Base-by-base conservation (phyloP, 1,140 invertebrate genomes). In the Matsumurasca onukii region DNA sequence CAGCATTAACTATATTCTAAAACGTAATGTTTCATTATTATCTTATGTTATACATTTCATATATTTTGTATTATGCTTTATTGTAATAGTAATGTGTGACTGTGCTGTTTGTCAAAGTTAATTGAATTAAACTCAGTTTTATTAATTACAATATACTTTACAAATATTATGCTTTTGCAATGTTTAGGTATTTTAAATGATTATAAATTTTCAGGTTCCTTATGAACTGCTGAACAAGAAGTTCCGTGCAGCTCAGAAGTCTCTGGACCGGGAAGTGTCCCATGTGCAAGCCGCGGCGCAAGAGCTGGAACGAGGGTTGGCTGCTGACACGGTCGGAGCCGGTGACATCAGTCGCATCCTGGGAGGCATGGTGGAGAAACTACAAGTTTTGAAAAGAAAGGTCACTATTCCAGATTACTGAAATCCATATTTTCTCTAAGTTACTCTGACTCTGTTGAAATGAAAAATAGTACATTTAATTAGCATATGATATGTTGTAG, bases 221-320 rank as follows among this genome's bases (percentile, higher is more conserved):
- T 99, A 99, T 79, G 98, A 99, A 82, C 86, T 98, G 5, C 83
- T 99, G 31, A 99, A 99, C 80, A 99, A 99, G 80, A 95, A 95
- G 76, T 99, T 98, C 79, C 88, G 98, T 45, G 88, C 91, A 57
- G 93, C 95, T 3, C 97, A 99, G 79, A 97, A 98, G 75, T 89
- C 90, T 12, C 82, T 98, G 61, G 97, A 99, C 77, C 84, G 95
- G 66, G 97, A 99, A 80, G 92, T 95, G 0, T 90, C 94, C 1
- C 92, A 96, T 78, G 89, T 98, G 15, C 89, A 91, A 73, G 85
- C 85, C 70, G 85, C 89, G 15, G 88, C 90, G 0, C 83, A 81
- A 70, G 94, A 98, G 72, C 80, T 98, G n/a, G 94, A 95, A 76
- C 88, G 89, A 77, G 84, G 86, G 49, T 81, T 93, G 20, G 79